A percentile compares a stretch with the other conserved stretches of the same genome.
These are phyloP conservation scores for Tachysurus vachellii DNA, from an alignment of 2,113 vertebrate species.

Conservation along the genomic window DNA sequence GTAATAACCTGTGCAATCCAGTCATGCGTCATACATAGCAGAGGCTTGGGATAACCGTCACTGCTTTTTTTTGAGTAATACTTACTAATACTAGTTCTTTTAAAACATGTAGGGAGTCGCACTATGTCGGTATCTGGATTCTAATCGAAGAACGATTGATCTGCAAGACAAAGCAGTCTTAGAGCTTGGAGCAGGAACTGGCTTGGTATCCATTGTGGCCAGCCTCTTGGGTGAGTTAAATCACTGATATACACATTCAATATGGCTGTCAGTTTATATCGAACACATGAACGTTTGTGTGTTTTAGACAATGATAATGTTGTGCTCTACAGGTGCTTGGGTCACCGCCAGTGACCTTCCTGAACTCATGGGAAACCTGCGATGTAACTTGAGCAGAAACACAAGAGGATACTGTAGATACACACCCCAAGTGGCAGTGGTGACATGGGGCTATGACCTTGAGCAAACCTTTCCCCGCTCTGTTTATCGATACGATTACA, in stretches of 20 bases:
- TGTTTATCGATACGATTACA: conserved; percentile 78
- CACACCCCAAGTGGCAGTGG: conserved; percentile 77
- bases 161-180: conserved; percentile 80
- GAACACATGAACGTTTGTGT: background rate
- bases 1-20: background rate
- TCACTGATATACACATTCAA: background rate
- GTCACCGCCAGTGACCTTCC: conserved; percentile 88
- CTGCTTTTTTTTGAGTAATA: background rate
- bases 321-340: conserved; percentile 74
- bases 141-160: conserved; percentile 75
- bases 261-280: background rate
- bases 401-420: conserved; percentile 69
- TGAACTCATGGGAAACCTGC: conserved; percentile 81
- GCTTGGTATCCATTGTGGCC: conserved; percentile 70
- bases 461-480: conserved; percentile 73
- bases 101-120: conserved; percentile 74
- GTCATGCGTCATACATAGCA: background rate
- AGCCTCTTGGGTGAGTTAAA: conserved; percentile 60
- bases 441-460: conserved; percentile 82
- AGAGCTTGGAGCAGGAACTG: conserved; percentile 90
- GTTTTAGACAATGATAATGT: background rate
- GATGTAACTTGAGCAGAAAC: conserved; percentile 82
- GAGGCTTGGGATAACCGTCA: background rate
- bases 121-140: conserved; percentile 84
- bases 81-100: background rate